phyloP scores from a whole-genome alignment of 2,797 vertebrate genomes.

The Varecia variegata region DNA sequence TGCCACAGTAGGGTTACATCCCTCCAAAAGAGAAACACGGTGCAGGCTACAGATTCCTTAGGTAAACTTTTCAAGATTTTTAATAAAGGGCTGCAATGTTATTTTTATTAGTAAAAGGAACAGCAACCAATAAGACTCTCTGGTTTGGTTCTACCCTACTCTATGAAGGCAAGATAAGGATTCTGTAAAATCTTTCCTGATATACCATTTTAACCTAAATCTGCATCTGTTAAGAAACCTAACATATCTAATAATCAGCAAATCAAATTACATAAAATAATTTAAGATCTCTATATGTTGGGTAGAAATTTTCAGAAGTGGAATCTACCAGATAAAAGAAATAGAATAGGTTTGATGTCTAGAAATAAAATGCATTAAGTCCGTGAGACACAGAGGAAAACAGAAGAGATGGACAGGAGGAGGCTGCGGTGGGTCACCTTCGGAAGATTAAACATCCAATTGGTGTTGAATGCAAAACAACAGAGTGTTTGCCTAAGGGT shows the following conservation, averaged over 20 bases:
- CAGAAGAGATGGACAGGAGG: neutral
- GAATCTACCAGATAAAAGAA: neutral
- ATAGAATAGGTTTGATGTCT: neutral
- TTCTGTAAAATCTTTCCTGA: neutral
- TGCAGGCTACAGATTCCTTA: neutral
- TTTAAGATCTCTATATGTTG: neutral
- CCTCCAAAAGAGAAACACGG: neutral
- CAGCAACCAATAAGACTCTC: neutral
- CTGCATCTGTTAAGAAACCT: neutral
- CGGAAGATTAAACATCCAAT: neutral
- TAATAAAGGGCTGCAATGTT: neutral
- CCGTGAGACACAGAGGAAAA: neutral
- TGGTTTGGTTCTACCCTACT: neutral
- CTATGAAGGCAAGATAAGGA: neutral
- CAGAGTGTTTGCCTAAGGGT: neutral
- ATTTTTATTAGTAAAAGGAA: neutral
- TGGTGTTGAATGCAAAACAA: neutral
- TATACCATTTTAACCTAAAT: neutral
- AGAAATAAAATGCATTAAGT: neutral
- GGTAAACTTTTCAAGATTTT: neutral
- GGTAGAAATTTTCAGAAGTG: neutral
- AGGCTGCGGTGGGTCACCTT: accelerated
- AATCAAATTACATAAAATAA: neutral
- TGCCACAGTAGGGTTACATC: neutral
- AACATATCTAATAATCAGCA: neutral